Evolutionary conservation across 2,113 vertebrate genomes (phyloP).

Genomic region (Taurulus bubalis): DNA sequence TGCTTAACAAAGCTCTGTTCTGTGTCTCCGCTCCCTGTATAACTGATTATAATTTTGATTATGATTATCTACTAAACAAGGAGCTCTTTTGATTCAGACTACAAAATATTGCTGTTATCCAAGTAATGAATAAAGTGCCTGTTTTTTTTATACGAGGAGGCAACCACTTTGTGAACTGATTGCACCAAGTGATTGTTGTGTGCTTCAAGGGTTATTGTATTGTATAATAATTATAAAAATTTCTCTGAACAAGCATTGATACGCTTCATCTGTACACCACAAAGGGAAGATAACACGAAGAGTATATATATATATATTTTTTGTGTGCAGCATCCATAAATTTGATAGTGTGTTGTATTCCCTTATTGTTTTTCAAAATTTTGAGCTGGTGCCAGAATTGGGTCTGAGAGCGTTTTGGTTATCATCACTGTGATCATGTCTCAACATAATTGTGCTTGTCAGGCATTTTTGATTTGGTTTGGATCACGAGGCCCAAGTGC

Average conservation of each 20-base stretch:
- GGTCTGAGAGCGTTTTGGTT: constrained; percentile 22
- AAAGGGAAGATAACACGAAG: not conserved
- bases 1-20: not conserved
- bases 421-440: constrained; percentile 29
- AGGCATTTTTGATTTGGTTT: constrained; percentile 37
- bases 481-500: constrained; percentile 45
- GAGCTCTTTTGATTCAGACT: constrained; percentile 24
- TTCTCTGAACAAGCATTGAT: constrained; percentile 22
- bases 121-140: constrained; percentile 63
- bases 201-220: not conserved
- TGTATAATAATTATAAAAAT: constrained; percentile 33
- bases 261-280: constrained; percentile 6
- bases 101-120: constrained; percentile 28
- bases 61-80: constrained; percentile 21
- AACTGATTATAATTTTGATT: constrained; percentile 30
- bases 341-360: constrained; percentile 47
- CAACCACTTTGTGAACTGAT: constrained; percentile 10
- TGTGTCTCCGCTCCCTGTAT: not conserved
- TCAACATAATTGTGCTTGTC: constrained; percentile 18
- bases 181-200: not conserved
- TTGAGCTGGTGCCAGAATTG: constrained; percentile 23
- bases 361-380: constrained; percentile 46
- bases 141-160: constrained; percentile 20
- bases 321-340: too few relatives aligned
- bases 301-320: too few relatives aligned